Evolutionary conservation across 2,888 invertebrate genomes (phyloP), one percentile per base, ranked within the genome.

Genomic region (Hypselothyrea guttata): DNA sequence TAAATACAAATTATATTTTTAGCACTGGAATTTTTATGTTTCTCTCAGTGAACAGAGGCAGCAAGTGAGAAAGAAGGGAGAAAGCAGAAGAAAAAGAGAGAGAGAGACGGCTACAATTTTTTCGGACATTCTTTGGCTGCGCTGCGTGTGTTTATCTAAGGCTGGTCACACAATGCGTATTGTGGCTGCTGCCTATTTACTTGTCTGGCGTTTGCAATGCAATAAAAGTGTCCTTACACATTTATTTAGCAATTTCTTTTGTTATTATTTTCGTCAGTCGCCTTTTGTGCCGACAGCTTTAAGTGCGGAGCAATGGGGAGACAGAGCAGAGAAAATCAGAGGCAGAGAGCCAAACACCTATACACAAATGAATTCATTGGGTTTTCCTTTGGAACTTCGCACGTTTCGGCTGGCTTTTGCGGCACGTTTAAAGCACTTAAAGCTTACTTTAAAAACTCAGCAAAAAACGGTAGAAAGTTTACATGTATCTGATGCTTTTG

Each of bases 191-290:
- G 66, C 68, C 64, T 65, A 82, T 82, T 75, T 84, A 65, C 81
- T 84, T 70, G 73, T 70, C 74, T 81, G 70, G 59, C 63, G 63
- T 58, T 73, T 72, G 70, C 76, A 76, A 67, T 71, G 79, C 75
- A 79, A 86, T 86, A 79, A 84, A 86, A 82, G 73, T 84, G 84
- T 86, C 87, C 73, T 77, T 75, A 84, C 71, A 87, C 82, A 75
- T 86, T 86, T 86, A 86, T 86, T 86, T 84, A 83, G 77, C 79
- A 79, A 86, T 86, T 77, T 68, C 77, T 71, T 84, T 82, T 77
- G 74, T 84, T 84, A 79, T 82, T 78, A 77, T 79, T 84, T 75
- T 81, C 59, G 63, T 66, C 82, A 64, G 70, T 58, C 58, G 56
- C 70, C 51, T 59, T 22, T 58, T 69, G 61, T 69, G 58, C 22